A percentile compares a stretch with the other conserved stretches of the same genome.
These are phyloP conservation scores for Dolichoris vasculosae DNA, from an alignment of 1,140 invertebrate species.

Conservation along the genomic window DNA sequence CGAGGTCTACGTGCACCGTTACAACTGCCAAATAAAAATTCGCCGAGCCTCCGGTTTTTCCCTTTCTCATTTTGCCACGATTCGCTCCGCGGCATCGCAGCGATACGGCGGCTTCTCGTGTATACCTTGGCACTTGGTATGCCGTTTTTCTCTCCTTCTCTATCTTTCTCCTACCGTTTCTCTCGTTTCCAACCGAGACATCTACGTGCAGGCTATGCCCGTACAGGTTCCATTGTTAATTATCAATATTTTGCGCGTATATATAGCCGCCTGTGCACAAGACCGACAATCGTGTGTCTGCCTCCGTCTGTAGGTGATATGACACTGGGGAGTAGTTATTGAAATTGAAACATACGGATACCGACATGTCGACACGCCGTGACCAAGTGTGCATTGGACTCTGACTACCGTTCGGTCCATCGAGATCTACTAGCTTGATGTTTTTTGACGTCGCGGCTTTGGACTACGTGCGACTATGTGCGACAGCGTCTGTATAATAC, in stretches of 20 bases:
- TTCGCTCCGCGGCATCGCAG: slow-evolving; percentile 1
- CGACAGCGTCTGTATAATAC: too few species aligned
- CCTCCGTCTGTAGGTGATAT: slow-evolving; percentile 34
- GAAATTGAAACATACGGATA: slow-evolving; percentile 74
- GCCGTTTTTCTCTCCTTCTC: not conserved
- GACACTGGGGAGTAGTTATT: slow-evolving; percentile 75
- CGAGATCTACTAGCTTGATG: not conserved
- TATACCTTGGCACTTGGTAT: not conserved
- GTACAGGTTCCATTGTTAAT: slow-evolving; percentile 71
- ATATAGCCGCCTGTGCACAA: not conserved
- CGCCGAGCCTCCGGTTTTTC: slow-evolving; percentile 47
- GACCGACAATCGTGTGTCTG: not conserved
- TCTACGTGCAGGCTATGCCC: not conserved
- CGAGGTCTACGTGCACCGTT: slow-evolving; percentile 58
- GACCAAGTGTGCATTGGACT: slow-evolving; percentile 48
- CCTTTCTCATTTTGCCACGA: slow-evolving; percentile 57
- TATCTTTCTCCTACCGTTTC: not conserved
- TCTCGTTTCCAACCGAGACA: not conserved
- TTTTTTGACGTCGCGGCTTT: not conserved
- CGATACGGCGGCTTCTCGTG: not conserved
- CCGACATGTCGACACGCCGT: slow-evolving; percentile 54
- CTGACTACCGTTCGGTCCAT: slow-evolving; percentile 45
- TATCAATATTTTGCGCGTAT: slow-evolving; percentile 71
- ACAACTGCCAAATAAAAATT: slow-evolving; percentile 71
- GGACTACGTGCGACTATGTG: too few species aligned